Percentiles rank a stretch among this genome's conserved stretches.
Evolutionary conservation across 1,140 invertebrate species (phyloP).

Genomic region (Cydia fagiglandana): DNA sequence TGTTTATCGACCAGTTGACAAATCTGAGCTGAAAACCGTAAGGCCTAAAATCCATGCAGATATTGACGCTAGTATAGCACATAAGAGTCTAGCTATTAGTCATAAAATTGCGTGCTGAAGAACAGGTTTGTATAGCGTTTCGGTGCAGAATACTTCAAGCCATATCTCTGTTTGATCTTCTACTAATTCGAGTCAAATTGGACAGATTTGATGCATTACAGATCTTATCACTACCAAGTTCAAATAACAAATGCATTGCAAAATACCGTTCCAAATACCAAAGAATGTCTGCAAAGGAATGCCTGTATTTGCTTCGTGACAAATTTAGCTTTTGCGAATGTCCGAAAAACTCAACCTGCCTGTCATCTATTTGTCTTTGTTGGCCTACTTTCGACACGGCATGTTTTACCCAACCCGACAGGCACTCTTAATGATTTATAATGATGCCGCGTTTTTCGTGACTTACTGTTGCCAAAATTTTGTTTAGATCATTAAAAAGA

Average conservation of each 20-base stretch:
- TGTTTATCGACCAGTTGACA: constrained; percentile 32
- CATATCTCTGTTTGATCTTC: no score
- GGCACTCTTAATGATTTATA: constrained; percentile 47
- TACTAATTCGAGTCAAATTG: no score
- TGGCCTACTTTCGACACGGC: constrained; percentile 45
- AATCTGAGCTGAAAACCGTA: background rate
- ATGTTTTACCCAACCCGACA: constrained; percentile 35
- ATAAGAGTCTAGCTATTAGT: background rate
- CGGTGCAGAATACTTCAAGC: background rate
- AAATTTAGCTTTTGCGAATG: constrained; percentile 18
- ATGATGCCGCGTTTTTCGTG: constrained; percentile 44
- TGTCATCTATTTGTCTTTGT: constrained; percentile 50
- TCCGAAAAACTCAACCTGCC: constrained; percentile 19
- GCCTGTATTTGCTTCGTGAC: background rate
- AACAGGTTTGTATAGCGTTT: background rate
- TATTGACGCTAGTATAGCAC: background rate
- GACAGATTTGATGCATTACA: constrained; percentile 4
- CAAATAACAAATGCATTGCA: constrained; percentile 35
- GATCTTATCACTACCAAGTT: background rate
- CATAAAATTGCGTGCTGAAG: background rate
- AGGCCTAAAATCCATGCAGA: background rate
- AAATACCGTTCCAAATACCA: constrained; percentile 33
- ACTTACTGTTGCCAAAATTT: constrained; percentile 49
- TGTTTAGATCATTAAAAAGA: constrained; percentile 44
- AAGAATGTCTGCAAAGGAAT: background rate